Percentiles rank a stretch among this genome's conserved stretches.
These are phyloP conservation scores for Sebastiscus tertius DNA, from an alignment of 2,797 vertebrate genomes.

Conservation along the genomic window DNA sequence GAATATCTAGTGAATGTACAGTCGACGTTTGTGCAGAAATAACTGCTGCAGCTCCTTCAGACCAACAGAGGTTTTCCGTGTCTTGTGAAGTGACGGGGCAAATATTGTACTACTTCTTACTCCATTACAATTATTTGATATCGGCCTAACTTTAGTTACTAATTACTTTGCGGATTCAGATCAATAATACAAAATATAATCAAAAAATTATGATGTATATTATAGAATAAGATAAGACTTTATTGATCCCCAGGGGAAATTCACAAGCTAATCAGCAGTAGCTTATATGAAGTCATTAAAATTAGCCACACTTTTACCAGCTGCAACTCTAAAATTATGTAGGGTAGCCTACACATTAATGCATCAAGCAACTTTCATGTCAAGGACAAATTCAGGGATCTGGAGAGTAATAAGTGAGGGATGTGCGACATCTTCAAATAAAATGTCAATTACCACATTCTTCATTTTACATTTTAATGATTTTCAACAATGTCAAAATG, in stretches of 20 bases:
- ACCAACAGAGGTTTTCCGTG: no score
- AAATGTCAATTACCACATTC: conserved; percentile 9
- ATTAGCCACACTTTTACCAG: neutral
- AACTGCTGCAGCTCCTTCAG: no score
- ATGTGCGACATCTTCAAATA: neutral
- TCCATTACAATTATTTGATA: neutral
- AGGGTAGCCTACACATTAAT: neutral
- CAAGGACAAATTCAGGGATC: neutral
- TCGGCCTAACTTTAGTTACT: neutral
- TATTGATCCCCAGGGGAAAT: neutral
- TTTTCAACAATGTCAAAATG: conserved; percentile 53
- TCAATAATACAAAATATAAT: neutral
- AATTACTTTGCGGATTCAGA: neutral
- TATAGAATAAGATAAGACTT: neutral
- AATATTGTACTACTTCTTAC: neutral
- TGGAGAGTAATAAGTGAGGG: neutral
- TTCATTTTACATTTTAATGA: conserved; percentile 57
- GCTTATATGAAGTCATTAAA: neutral
- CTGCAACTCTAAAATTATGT: neutral
- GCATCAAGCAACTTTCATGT: neutral
- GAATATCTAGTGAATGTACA: no score
- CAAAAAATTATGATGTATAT: neutral
- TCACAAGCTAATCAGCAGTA: neutral
- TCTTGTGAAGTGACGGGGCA: neutral
- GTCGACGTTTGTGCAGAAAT: no score